Evolutionary conservation across 2,113 vertebrate species (phyloP), one percentile per base, ranked within the genome.

Genomic region (Eubucco bourcierii): DNA sequence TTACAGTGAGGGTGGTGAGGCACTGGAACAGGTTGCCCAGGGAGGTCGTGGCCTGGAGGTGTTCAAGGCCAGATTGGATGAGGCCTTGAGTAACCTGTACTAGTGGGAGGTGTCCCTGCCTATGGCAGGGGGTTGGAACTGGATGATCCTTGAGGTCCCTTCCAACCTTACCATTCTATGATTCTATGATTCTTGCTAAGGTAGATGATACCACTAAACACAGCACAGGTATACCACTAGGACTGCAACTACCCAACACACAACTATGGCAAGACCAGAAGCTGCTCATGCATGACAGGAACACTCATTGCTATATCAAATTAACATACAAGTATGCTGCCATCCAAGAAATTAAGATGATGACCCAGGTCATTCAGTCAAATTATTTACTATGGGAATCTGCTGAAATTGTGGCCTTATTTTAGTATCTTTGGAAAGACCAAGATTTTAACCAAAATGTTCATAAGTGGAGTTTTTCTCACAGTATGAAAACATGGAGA

Each of bases 161-260:
- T n/a, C n/a, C n/a, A n/a, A n/a, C n/a, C n/a, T n/a, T n/a, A n/a
- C n/a, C n/a, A n/a, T n/a, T n/a, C n/a, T n/a, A n/a, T n/a, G n/a
- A n/a, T n/a, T n/a, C n/a, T n/a, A n/a, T n/a, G n/a, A n/a, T n/a
- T n/a, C 47, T 58, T 24, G 4, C 28, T 56, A 31, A n/a, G 39
- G n/a, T 6, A 65, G 60, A 31, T 21, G 0, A 0, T 2, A 8
- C 15, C 12, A 4, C 46, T 9, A n/a, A 28, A 16, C 21, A 53
- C 12, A 12, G 47, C 34, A 25, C 46, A 50, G 13, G 52, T 19
- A 39, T 4, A 1, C 5, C 5, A 4, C 19, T 13, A n/a, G 60
- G 28, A 14, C 41, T 34, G 21, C 33, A 52, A 33, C 37, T 47
- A n/a, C 28, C 19, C 55, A 47, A 41, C 29, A 9, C 27, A 10